Conservation (phyloP, 2,797 vertebrate genomes). For the Thripadectes ignobilis region DNA sequence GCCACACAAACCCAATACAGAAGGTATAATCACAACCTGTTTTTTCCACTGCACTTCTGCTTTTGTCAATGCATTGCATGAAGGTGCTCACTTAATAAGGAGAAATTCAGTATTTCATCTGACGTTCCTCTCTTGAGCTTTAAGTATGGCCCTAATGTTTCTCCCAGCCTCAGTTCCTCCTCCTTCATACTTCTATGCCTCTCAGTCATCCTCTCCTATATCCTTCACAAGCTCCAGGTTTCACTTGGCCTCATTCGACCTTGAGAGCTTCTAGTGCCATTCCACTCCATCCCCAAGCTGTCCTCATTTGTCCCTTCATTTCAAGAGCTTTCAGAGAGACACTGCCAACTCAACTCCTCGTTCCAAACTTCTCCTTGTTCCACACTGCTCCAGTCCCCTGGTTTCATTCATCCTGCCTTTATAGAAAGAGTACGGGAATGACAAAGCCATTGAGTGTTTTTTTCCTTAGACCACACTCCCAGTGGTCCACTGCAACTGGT, state of each 20-base stretch:
- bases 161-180: not conserved
- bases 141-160: not conserved
- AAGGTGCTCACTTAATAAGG: not conserved
- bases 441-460: accelerated
- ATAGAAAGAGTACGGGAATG: accelerated
- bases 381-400: not conserved
- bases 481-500: accelerated
- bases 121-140: not conserved
- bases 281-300: not conserved
- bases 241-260: not conserved
- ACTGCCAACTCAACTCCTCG: not conserved
- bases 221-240: not conserved
- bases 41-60: not conserved
- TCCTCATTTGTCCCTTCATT: not conserved
- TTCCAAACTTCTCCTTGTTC: not conserved
- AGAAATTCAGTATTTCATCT: not conserved
- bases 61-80: not conserved
- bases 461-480: not conserved
- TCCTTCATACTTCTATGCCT: not conserved
- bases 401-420: not conserved
- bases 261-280: not conserved
- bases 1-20: not conserved
- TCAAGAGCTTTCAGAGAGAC: not conserved
- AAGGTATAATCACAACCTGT: not conserved
- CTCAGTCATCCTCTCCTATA: not conserved